A percentile compares a stretch with the other conserved stretches of the same genome.
Evolutionary conservation across 2,888 invertebrate genomes (phyloP).

Genomic region (Hirtodrosophila duncani): DNA sequence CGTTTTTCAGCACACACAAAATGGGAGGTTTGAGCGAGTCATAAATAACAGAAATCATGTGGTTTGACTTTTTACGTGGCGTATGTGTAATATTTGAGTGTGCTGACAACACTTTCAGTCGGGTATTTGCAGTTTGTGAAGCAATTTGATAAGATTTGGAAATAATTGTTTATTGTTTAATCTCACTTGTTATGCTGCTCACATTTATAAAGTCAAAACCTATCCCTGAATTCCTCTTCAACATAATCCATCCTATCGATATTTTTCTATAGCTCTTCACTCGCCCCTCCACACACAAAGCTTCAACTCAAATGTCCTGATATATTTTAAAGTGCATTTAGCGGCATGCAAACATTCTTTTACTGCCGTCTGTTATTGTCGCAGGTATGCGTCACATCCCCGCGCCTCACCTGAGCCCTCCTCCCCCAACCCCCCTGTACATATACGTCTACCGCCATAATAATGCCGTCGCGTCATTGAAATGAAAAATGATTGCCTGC

Average conservation of each 20-base stretch:
- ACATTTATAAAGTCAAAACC: too few relatives aligned
- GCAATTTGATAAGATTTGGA: too few relatives aligned
- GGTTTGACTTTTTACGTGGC: conserved; percentile 8
- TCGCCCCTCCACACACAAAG: too few relatives aligned
- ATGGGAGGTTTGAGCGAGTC: not conserved
- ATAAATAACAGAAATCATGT: conserved; percentile 12
- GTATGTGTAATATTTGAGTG: conserved; percentile 10
- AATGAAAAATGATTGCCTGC: conserved; percentile 55
- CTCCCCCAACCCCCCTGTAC: not conserved
- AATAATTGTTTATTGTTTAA: too few relatives aligned
- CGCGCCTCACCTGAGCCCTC: not conserved
- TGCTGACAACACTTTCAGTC: too few relatives aligned
- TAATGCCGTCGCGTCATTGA: conserved; percentile 43
- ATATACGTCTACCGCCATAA: not conserved
- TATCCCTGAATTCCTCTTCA: too few relatives aligned
- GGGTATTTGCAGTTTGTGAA: too few relatives aligned
- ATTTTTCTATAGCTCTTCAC: too few relatives aligned
- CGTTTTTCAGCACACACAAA: conserved; percentile 4
- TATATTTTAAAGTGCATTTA: not conserved
- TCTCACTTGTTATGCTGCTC: too few relatives aligned
- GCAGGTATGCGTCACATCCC: conserved; percentile 10
- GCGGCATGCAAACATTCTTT: not conserved
- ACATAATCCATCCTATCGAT: too few relatives aligned
- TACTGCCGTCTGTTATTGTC: conserved; percentile 5
- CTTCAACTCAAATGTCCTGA: too few relatives aligned